phyloP scores from a whole-genome alignment of 2,888 invertebrate species.

The Crossocerus cetratus region DNA sequence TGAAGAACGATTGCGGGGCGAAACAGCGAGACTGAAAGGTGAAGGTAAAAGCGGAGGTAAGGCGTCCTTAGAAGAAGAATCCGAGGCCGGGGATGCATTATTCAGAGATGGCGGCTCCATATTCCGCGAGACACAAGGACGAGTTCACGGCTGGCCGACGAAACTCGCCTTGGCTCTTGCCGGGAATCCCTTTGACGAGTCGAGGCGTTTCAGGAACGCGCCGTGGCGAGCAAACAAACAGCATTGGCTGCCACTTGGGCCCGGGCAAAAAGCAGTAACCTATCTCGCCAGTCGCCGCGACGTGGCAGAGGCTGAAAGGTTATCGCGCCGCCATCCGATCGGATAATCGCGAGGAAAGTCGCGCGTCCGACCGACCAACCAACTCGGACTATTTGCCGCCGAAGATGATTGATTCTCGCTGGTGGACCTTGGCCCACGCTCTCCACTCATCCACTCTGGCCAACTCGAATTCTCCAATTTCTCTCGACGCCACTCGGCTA shows the following conservation, averaged over 20 bases:
- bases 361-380: background rate
- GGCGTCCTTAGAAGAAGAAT: constrained; percentile 12
- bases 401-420: constrained; percentile 19
- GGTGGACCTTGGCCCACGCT: background rate
- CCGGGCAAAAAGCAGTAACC: constrained; percentile 19
- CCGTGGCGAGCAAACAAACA: constrained; percentile 6
- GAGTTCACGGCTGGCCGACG: constrained; percentile 30
- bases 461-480: background rate
- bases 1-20: no score
- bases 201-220: constrained; percentile 30
- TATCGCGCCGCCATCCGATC: constrained; percentile 30
- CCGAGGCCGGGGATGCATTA: constrained; percentile 37
- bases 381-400: constrained; percentile 4
- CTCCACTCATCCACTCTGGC: background rate
- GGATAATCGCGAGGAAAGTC: constrained; percentile 27
- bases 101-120: constrained; percentile 41
- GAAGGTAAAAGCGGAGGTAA: no score
- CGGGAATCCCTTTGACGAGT: constrained; percentile 32
- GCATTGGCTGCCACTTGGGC: constrained; percentile 16
- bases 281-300: constrained; percentile 9
- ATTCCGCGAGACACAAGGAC: constrained; percentile 41
- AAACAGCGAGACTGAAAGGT: no score
- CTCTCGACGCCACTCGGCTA: background rate
- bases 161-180: constrained; percentile 17
- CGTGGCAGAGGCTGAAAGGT: constrained; percentile 36